phyloP scores from a whole-genome alignment of 2,888 invertebrate species.

The Pollenia amentaria region DNA sequence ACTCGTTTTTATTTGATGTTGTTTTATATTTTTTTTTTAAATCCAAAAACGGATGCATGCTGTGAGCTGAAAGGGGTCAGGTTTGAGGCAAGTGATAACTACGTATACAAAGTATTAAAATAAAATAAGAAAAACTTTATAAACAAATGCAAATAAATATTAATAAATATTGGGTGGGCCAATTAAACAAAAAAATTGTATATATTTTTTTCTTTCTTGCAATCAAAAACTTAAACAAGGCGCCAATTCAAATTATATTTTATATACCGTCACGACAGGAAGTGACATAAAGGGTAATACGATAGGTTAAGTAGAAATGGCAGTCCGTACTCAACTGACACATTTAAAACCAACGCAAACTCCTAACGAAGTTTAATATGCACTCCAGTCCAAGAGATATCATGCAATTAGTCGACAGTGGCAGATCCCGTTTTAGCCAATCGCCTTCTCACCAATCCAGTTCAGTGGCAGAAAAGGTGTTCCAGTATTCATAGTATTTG shows the following conservation, averaged over 20 bases:
- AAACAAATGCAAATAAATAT: conserved; percentile 46
- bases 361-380: no score
- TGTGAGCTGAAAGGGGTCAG: conserved; percentile 38
- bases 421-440: no score
- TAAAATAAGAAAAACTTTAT: conserved; percentile 33
- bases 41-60: conserved; percentile 47
- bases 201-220: conserved; percentile 16
- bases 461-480: no score
- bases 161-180: conserved; percentile 75
- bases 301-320: conserved; percentile 4
- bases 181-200: conserved; percentile 69
- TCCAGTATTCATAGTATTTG: no score
- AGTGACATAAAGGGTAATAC: conserved; percentile 52
- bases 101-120: conserved; percentile 17
- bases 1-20: conserved; percentile 53
- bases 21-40: conserved; percentile 26
- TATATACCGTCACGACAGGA: conserved; percentile 71
- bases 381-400: no score
- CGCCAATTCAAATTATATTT: conserved; percentile 72
- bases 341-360: no score
- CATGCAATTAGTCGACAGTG: no score
- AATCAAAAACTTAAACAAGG: conserved; percentile 68
- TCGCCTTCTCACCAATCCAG: no score
- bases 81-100: conserved; percentile 44
- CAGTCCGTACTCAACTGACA: no score